A percentile compares a stretch with the other conserved stretches of the same genome.
Evolutionary conservation across 2,888 invertebrate species (phyloP).

Genomic region (Tetragnatha montana): DNA sequence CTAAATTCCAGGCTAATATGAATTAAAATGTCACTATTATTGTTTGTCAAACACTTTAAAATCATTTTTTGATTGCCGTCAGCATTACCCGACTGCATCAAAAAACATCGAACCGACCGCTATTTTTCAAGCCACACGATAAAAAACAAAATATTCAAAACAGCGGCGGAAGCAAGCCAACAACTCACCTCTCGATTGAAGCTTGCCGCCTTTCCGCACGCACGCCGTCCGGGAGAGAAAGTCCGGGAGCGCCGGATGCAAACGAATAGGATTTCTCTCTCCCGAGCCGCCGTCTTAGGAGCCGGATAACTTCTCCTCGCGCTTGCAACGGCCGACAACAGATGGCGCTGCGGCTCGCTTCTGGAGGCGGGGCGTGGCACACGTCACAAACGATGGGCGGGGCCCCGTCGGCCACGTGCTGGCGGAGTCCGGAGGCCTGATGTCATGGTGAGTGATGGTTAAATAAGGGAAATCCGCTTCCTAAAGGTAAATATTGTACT

Average conservation of each 20-base stretch:
- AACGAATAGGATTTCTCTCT: constrained; percentile 53
- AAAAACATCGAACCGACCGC: not conserved
- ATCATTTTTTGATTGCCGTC: too few relatives aligned
- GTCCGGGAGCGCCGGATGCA: constrained; percentile 61
- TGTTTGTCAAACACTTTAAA: not conserved
- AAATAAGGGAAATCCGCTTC: constrained; percentile 67
- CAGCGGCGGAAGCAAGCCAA: not conserved
- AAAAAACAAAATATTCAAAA: not conserved
- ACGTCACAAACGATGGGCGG: constrained; percentile 40
- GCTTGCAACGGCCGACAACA: constrained; percentile 22
- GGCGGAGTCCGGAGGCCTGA: constrained; percentile 39
- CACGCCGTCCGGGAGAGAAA: constrained; percentile 46
- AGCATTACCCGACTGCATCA: not conserved
- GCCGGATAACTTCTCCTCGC: constrained; percentile 53
- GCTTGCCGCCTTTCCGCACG: constrained; percentile 57
- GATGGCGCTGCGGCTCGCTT: constrained; percentile 47
- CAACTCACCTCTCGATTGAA: constrained; percentile 48
- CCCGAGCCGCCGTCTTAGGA: constrained; percentile 31
- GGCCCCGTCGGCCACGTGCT: constrained; percentile 42
- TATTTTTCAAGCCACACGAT: not conserved
- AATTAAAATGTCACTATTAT: too few relatives aligned
- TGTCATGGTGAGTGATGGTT: constrained; percentile 66
- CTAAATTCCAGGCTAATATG: too few relatives aligned
- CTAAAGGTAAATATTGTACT: constrained; percentile 65
- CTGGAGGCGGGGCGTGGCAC: constrained; percentile 23